Evolutionary conservation across 2,797 vertebrate species (phyloP), one percentile per base, ranked within the genome.

Genomic region (Bufotes viridis): DNA sequence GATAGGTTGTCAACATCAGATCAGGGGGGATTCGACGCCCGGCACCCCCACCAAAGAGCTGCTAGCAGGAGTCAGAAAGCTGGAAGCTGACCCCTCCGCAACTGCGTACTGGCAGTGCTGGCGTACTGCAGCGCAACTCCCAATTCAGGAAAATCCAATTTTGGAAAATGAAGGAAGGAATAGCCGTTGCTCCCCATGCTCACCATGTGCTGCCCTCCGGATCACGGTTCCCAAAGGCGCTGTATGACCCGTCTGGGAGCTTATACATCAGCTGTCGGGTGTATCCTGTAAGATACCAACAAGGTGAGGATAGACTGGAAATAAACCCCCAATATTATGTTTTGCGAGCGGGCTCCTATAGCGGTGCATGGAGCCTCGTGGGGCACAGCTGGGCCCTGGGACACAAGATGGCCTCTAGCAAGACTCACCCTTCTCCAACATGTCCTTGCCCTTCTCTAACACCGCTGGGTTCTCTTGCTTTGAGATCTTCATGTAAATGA

Each of bases 191-290:
- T 63, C 60, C 13, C 18, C 65, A 74, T 26, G 12, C 93, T 93
- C 82, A 95, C 95, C 95, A 96, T 53, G 93, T 94, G 90, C 94
- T 95, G 0, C 90, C 93, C 0, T 26, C 81, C 3, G 18, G 12
- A 49, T 89, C 0, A 85, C 91, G 93, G 1, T 60, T n/a, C n/a
- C 91, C 91, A 90, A 95, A 96, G 1, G 95, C 93, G 87, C 94
- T 95, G 84, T 92, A 96, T 61, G 92, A 91, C 0, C 94, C 94
- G 3, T 90, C 79, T 0, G 0, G 0, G 13, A 94, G 90, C 51
- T 91, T 93, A 91, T 94, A 96, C 87, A 93, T 94, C 18, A 96
- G 91, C 89, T 96, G 93, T 42, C 92, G 93, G 90, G 95, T 93
- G 91, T 94, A 94, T 67, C 94, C 95, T 96, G 89, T 12, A 22